Evolutionary conservation across 2,797 vertebrate species (phyloP).

Genomic region (Chelidonichthys spinosus): DNA sequence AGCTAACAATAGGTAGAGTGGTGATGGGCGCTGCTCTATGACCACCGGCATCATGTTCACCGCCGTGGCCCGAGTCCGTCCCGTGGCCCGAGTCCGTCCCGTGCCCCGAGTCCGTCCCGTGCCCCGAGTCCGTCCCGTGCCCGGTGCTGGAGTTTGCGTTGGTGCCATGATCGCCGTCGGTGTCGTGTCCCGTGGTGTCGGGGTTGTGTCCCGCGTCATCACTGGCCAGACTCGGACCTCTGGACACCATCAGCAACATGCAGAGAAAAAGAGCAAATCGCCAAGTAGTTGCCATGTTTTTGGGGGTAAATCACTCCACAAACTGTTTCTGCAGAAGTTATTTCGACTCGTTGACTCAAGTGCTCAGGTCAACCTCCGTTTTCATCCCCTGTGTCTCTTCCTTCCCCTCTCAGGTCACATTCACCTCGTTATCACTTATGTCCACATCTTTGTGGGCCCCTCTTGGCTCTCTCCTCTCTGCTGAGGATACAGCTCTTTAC

Average conservation of each 20-base stretch:
- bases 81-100: background rate
- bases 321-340: background rate
- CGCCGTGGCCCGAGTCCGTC: background rate
- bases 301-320: background rate
- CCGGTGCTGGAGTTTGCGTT: background rate
- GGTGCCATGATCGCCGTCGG: background rate
- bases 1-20: slow-evolving; percentile 89
- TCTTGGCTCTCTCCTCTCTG: slow-evolving; percentile 40
- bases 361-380: slow-evolving; percentile 21
- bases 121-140: background rate
- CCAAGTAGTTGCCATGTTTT: slow-evolving; percentile 56
- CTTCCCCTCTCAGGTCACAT: slow-evolving; percentile 25
- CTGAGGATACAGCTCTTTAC: slow-evolving; percentile 51
- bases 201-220: background rate
- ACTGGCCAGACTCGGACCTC: slow-evolving; percentile 10
- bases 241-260: slow-evolving; percentile 50
- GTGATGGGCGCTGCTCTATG: slow-evolving; percentile 41
- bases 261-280: slow-evolving; percentile 49
- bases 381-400: slow-evolving; percentile 30
- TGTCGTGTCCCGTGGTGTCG: background rate
- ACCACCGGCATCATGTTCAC: background rate
- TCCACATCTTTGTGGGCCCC: slow-evolving; percentile 40
- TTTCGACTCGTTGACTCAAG: background rate
- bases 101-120: background rate
- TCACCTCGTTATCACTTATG: slow-evolving; percentile 14